Evolutionary conservation across 2,888 invertebrate genomes (phyloP), one percentile per base, ranked within the genome.

Genomic region (Hypolimnas misippus): DNA sequence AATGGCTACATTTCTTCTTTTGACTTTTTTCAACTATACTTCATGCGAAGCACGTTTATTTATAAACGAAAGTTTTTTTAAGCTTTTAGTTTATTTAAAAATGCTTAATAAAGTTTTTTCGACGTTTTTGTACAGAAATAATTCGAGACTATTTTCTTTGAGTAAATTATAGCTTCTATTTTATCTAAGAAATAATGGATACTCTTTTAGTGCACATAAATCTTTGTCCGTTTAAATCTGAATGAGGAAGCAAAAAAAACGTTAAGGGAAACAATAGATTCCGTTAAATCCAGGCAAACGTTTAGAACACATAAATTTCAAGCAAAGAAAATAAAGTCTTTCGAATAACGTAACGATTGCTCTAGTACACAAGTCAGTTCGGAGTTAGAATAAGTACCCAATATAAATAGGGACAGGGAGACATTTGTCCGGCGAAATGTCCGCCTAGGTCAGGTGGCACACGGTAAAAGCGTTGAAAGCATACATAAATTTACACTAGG

Each of bases 391-490:
- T 82, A 82, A 83, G 81, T 81, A 79, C 75, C 77, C 78, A 79
- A 83, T 83, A 84, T 84, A 87, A 84, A 86, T 81, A 82, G 76
- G 81, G 83, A 82, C 77, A 83, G 76, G 76, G 76, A 76, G 74
- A 79, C 82, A 86, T 89, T 87, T 87, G 86, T 87, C 84, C 84
- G 75, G 81, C 76, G 77, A 84, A 88, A 86, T 82, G 85, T 83
- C 82, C 82, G 80, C 83, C 79, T 80, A 89, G 90, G 91, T 90
- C 90, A 92, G 91, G 88, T 90, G 88, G 89, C 88, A 85, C 82
- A 84, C 83, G 88, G 81, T 89, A 86, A 86, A 84, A 89, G 89
- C 85, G 78, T 80, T 87, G 82, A 88, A 85, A 87, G 87, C 86
- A 79, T 87, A 87, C 89, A 90, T 90, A 91, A 91, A 90, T 91